Conservation (phyloP, 2,113 vertebrate species). For the Lagopus leucura region DNA sequence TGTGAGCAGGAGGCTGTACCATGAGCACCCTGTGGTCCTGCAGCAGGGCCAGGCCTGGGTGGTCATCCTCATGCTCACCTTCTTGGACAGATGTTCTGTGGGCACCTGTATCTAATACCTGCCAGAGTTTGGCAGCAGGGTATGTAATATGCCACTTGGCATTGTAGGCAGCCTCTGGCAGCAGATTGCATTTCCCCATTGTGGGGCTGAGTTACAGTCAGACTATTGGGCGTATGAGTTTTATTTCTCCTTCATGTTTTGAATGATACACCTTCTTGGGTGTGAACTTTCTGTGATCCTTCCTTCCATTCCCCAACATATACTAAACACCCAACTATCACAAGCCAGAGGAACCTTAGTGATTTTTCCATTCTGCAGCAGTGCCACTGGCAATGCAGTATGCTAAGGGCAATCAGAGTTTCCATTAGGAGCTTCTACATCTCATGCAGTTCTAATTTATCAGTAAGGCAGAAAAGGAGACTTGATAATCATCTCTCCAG, state of each 20-base stretch:
- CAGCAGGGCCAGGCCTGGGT: not conserved
- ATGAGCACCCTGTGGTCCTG: not conserved
- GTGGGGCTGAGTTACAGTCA: conserved; percentile 1
- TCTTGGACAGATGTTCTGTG: conserved; percentile 54
- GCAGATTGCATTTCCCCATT: conserved; percentile 34
- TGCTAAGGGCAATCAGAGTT: conserved; percentile 58
- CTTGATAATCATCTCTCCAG: not conserved
- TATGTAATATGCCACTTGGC: not conserved
- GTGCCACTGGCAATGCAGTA: conserved; percentile 43
- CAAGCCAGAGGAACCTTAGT: conserved; percentile 22
- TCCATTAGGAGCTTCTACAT: conserved; percentile 46
- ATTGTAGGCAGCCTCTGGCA: conserved; percentile 6
- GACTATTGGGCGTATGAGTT: not conserved
- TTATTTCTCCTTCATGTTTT: conserved; percentile 7
- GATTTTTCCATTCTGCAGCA: conserved; percentile 62
- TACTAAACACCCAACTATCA: not conserved
- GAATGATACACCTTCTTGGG: not conserved
- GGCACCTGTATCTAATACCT: conserved; percentile 16
- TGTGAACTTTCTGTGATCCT: not conserved
- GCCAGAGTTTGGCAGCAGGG: conserved; percentile 48
- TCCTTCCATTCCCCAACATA: conserved; percentile 6
- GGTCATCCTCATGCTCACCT: conserved; percentile 5
- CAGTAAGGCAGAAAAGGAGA: not conserved
- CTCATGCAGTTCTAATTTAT: conserved; percentile 29
- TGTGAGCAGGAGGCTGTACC: not conserved